Base-by-base conservation (phyloP, 2,888 invertebrate genomes). In the Serripes groenlandicus region DNA sequence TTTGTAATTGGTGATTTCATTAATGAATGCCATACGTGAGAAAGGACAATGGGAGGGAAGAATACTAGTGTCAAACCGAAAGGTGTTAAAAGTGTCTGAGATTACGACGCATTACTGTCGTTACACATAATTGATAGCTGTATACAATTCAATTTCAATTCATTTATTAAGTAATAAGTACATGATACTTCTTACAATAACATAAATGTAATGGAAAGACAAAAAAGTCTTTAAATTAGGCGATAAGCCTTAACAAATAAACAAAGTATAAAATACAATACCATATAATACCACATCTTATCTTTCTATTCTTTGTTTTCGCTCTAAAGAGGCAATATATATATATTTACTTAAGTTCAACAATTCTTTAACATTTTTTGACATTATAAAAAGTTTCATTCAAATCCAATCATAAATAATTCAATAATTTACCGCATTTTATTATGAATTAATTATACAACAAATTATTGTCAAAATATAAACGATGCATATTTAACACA, bases 371-470 rank as follows among this genome's bases (percentile, higher is more conserved):
- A n/a, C n/a, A n/a, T n/a, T n/a, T n/a, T n/a, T n/a, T n/a, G n/a
- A n/a, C n/a, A n/a, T n/a, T n/a, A n/a, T n/a, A n/a, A n/a, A n/a
- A 30, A 34, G 34, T 62, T 62, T 15, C 34, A 34, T 62, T 62
- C 26, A n/a, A 3, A 3, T 62, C 34, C 62, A 62, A 62, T 62
- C 62, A 34, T 18, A 34, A 62, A 62, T 34, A 62, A 62, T 62
- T 3, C 7, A 30, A 11, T 21, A 62, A 62, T 62, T 34, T 34
- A 30, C n/a, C n/a, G n/a, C 11, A 15, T 5, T 62, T 30, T 3
- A 15, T 2, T 32, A 34, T 62, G 32, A 62, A 62, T 9, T 56
- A 7, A 23, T 18, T 56, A 56, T 62, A 34, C 18, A 62, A 34
- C 34, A 21, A 34, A 62, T 32, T 26, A 58, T 58, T 34, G 3